phyloP scores from a whole-genome alignment of 2,888 invertebrate species.

The Malacosoma neustria region DNA sequence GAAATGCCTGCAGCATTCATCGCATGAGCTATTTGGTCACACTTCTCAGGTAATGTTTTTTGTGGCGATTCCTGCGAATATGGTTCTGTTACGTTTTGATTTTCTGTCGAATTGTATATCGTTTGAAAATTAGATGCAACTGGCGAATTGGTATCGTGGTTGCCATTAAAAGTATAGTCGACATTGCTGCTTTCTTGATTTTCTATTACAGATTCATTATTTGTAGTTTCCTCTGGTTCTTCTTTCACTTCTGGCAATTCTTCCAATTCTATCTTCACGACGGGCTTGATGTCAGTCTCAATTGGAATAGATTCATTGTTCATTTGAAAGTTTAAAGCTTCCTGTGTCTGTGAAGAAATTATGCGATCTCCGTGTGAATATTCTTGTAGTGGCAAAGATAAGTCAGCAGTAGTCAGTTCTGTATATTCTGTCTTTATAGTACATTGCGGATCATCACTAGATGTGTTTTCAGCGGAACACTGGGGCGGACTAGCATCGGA shows the following conservation, averaged over 20 bases:
- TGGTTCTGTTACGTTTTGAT: conserved; percentile 14
- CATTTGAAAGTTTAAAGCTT: conserved; percentile 21
- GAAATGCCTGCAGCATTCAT: conserved; percentile 64
- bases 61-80: conserved; percentile 22
- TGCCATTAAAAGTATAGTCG: conserved; percentile 17
- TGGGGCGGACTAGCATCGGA: conserved; percentile 60
- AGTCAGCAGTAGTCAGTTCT: conserved; percentile 59
- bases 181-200: conserved; percentile 15
- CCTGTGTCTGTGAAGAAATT: conserved; percentile 26
- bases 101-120: conserved; percentile 19
- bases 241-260: conserved; percentile 37
- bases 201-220: conserved; percentile 6
- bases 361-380: conserved; percentile 39
- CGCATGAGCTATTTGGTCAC: conserved; percentile 59
- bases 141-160: conserved; percentile 9
- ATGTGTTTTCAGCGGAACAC: conserved; percentile 51
- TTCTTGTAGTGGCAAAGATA: conserved; percentile 46
- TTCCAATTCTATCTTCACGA: conserved; percentile 40
- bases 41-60: conserved; percentile 38
- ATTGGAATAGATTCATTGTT: conserved; percentile 34
- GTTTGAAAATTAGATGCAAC: conserved; percentile 18
- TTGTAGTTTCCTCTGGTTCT: conserved; percentile 24
- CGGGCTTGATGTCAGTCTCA: conserved; percentile 40
- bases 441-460: conserved; percentile 44
- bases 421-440: conserved; percentile 60